These are phyloP conservation scores for Mus spicilegus DNA, from an alignment of 2,113 vertebrate genomes.

Conservation along the genomic window DNA sequence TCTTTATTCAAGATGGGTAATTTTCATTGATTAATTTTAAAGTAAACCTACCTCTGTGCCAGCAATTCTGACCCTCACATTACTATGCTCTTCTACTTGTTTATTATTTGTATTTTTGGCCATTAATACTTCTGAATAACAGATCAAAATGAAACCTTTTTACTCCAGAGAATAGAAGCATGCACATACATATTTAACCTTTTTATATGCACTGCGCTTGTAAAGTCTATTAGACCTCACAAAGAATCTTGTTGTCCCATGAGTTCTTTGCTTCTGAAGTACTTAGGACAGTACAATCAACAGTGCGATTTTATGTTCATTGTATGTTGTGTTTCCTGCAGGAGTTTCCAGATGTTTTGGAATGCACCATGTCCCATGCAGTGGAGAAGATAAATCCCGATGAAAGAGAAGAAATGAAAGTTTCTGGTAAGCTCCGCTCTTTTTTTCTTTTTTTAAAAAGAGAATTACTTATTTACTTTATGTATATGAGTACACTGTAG, in stretches of 20 bases:
- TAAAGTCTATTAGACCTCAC: not conserved
- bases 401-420: slow-evolving; percentile 97
- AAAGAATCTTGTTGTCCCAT: not conserved
- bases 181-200: not conserved
- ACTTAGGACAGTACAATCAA: not conserved
- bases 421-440: slow-evolving; percentile 91
- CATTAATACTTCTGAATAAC: slow-evolving; percentile 10
- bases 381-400: slow-evolving; percentile 95
- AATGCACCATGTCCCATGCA: slow-evolving; percentile 92
- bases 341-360: slow-evolving; percentile 91
- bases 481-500: no score
- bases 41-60: slow-evolving; percentile 27
- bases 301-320: slow-evolving; percentile 58
- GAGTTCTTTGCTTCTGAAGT: slow-evolving; percentile 14
- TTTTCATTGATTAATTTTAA: slow-evolving; percentile 42
- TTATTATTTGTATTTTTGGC: not conserved
- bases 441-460: no score
- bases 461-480: no score
- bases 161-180: slow-evolving; percentile 16
- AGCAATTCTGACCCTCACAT: not conserved
- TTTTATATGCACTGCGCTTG: not conserved
- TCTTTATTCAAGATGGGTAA: slow-evolving; percentile 11
- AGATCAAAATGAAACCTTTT: slow-evolving; percentile 26
- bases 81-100: not conserved
- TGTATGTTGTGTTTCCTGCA: slow-evolving; percentile 83